Conservation (phyloP, 2,888 invertebrate genomes). For the Spodoptera picta region DNA sequence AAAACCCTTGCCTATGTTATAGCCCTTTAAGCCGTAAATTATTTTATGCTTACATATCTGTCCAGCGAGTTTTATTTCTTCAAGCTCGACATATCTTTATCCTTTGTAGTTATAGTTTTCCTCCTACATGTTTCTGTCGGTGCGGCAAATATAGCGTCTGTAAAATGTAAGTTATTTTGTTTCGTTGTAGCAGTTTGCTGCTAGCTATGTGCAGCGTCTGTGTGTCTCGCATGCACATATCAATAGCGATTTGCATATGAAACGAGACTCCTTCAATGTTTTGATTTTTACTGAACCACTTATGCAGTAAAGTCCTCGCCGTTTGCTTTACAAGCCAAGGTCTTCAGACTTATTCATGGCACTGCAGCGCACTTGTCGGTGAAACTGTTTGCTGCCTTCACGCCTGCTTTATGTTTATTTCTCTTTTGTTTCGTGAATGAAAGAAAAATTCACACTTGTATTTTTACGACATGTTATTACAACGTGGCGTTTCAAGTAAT, state of each 20-base stretch:
- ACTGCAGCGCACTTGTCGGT: constrained; percentile 63
- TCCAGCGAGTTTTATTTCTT: constrained; percentile 57
- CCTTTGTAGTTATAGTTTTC: constrained; percentile 46
- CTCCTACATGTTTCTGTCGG: constrained; percentile 46
- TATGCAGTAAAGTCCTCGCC: constrained; percentile 58
- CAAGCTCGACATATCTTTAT: constrained; percentile 54
- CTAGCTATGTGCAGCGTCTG: constrained; percentile 57
- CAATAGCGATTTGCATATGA: constrained; percentile 80
- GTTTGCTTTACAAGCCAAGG: constrained; percentile 65
- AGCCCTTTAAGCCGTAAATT: constrained; percentile 58
- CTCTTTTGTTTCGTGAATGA: constrained; percentile 32
- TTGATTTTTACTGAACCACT: constrained; percentile 76
- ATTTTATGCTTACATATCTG: constrained; percentile 58
- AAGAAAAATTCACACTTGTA: constrained; percentile 43
- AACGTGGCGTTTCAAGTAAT: constrained; percentile 34
- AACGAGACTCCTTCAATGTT: constrained; percentile 78
- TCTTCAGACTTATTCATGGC: constrained; percentile 63
- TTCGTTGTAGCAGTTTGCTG: constrained; percentile 26
- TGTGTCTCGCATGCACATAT: constrained; percentile 71
- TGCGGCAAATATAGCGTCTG: constrained; percentile 38
- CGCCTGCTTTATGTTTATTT: constrained; percentile 35
- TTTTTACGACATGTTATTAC: constrained; percentile 36
- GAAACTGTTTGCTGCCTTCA: constrained; percentile 45
- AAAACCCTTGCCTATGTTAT: constrained; percentile 57
- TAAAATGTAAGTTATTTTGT: constrained; percentile 44